phyloP scores from a whole-genome alignment of 2,113 vertebrate genomes.

The Bothrops jararaca region DNA sequence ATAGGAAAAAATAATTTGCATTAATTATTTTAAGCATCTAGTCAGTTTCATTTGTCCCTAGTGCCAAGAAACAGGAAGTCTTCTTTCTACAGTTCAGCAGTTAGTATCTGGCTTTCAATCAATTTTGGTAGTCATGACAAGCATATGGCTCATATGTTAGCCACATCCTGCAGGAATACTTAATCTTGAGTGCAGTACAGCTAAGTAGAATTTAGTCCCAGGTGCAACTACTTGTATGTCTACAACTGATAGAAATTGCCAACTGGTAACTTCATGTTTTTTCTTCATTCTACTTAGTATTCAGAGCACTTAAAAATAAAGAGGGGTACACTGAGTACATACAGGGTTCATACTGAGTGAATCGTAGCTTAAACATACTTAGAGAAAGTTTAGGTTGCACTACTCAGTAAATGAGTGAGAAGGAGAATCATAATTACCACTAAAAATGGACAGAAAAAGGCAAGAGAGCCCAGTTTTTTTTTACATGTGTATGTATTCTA shows the following conservation, averaged over 20 bases:
- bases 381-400: neutral
- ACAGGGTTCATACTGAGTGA: neutral
- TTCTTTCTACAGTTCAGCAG: neutral
- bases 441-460: neutral
- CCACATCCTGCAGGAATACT: neutral
- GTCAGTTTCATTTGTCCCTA: neutral
- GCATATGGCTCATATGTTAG: neutral
- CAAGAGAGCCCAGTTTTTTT: no score
- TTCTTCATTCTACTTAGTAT: neutral
- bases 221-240: neutral
- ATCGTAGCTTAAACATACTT: neutral
- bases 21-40: neutral
- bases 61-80: neutral
- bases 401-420: neutral
- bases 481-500: neutral
- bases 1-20: neutral
- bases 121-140: neutral
- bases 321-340: neutral
- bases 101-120: neutral
- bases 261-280: neutral
- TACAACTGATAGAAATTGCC: neutral
- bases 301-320: neutral
- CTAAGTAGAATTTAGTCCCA: neutral
- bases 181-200: neutral
- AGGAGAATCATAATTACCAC: neutral